Evolutionary conservation across 1,140 invertebrate species (phyloP).

Genomic region (Nylanderia fulva): DNA sequence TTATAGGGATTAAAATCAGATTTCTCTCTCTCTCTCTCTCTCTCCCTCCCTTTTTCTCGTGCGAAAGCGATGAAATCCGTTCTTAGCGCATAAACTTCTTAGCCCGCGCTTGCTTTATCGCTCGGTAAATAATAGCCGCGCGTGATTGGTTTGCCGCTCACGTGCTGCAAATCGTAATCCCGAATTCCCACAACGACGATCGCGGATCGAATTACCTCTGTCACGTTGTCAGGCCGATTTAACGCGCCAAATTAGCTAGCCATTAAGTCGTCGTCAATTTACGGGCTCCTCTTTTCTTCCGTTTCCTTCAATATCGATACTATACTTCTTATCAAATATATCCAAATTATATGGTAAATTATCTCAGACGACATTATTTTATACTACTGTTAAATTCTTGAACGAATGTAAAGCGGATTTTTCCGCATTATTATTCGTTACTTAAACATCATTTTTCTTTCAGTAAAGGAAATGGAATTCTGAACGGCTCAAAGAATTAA

Average conservation of each 20-base stretch:
- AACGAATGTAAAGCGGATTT: no score
- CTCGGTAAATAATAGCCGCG: conserved; percentile 48
- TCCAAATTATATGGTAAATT: not conserved
- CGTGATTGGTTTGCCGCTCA: conserved; percentile 62
- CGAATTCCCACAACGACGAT: conserved; percentile 60
- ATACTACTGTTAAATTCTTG: not conserved
- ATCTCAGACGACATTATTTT: not conserved
- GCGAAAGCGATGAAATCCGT: not conserved
- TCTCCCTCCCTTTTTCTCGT: not conserved
- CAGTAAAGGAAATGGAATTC: not conserved
- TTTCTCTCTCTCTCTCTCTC: not conserved
- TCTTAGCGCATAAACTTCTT: conserved; percentile 20
- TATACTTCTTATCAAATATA: not conserved
- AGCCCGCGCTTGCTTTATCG: not conserved
- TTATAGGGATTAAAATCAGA: conserved; percentile 52
- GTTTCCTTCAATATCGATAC: not conserved
- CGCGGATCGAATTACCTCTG: conserved; percentile 35
- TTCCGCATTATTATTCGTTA: not conserved
- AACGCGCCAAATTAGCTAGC: conserved; percentile 26
- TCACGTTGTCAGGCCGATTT: conserved; percentile 24
- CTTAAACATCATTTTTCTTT: not conserved
- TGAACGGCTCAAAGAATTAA: not conserved
- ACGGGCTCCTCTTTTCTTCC: not conserved
- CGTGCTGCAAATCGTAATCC: conserved; percentile 56
- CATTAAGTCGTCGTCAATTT: conserved; percentile 30